Conservation (phyloP, 2,888 invertebrate species). For the Chydorus sphaericus region DNA sequence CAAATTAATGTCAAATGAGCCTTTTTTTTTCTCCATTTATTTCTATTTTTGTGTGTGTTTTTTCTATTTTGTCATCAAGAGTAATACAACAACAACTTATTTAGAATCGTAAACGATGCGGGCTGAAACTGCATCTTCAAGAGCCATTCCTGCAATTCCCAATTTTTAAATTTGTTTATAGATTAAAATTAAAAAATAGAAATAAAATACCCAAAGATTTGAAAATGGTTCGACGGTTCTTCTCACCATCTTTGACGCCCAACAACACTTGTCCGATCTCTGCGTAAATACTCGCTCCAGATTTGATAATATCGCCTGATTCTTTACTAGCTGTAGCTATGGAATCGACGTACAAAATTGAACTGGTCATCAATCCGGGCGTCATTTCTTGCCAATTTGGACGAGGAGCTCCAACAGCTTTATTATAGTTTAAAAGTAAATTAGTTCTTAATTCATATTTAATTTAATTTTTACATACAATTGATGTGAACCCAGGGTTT, state of each 20-base stretch:
- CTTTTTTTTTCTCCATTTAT: not conserved
- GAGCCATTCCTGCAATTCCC: slow-evolving; percentile 39
- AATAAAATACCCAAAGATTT: slow-evolving; percentile 41
- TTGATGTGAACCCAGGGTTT: slow-evolving; percentile 43
- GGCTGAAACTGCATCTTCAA: slow-evolving; percentile 43
- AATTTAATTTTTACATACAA: slow-evolving; percentile 30
- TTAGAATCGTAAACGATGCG: slow-evolving; percentile 34
- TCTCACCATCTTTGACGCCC: slow-evolving; percentile 25
- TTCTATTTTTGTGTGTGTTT: not conserved
- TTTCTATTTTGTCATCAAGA: not conserved
- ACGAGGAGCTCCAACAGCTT: slow-evolving; percentile 43
- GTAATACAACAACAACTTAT: no score
- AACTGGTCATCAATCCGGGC: slow-evolving; percentile 34
- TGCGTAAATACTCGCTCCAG: slow-evolving; percentile 36
- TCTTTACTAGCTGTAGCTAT: slow-evolving; percentile 37
- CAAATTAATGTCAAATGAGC: no score
- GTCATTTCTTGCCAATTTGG: slow-evolving; percentile 38
- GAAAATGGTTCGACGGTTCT: slow-evolving; percentile 38
- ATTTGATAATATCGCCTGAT: slow-evolving; percentile 33
- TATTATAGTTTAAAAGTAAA: not conserved
- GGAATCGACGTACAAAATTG: slow-evolving; percentile 40
- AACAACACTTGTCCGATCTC: slow-evolving; percentile 41
- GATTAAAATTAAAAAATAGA: slow-evolving; percentile 16
- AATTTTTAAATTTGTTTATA: not conserved
- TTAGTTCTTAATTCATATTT: not conserved